These are phyloP conservation scores for Acanthurus leucopareius DNA, from an alignment of 2,797 vertebrate species.

Conservation along the genomic window DNA sequence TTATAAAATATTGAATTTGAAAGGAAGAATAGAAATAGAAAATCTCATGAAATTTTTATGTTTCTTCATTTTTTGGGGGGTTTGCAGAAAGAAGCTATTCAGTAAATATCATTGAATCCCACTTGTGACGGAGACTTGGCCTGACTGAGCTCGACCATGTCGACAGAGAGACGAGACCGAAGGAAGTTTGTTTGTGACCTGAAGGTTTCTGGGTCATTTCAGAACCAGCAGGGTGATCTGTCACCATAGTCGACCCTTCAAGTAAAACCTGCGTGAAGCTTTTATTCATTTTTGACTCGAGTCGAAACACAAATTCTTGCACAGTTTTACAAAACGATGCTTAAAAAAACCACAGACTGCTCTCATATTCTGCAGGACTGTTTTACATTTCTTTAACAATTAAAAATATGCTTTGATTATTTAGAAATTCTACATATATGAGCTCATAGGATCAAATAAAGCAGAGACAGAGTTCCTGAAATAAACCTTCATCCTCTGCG, in stretches of 20 bases:
- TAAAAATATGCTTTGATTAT: not conserved
- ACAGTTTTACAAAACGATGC: no score
- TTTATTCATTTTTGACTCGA: not conserved
- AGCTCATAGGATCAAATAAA: no score
- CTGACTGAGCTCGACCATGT: not conserved
- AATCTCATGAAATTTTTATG: conserved; percentile 23
- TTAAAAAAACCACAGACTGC: not conserved
- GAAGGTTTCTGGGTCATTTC: no score
- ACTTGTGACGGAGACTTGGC: conserved; percentile 16
- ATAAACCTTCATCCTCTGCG: not conserved
- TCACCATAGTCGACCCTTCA: no score
- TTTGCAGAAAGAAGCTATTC: conserved; percentile 11
- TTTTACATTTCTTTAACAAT: not conserved
- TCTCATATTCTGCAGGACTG: not conserved
- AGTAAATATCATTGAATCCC: conserved; percentile 30
- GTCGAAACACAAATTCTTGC: not conserved
- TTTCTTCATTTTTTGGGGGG: conserved; percentile 4
- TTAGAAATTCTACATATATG: not conserved
- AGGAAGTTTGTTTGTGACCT: not conserved
- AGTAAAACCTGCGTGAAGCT: not conserved
- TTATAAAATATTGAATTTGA: conserved; percentile 56
- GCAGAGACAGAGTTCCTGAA: not conserved
- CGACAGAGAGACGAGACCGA: not conserved
- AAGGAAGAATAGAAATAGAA: conserved; percentile 53
- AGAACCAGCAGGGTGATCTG: no score